Evolutionary conservation across 2,888 invertebrate species (phyloP).

Genomic region (Xiphydria camelus): DNA sequence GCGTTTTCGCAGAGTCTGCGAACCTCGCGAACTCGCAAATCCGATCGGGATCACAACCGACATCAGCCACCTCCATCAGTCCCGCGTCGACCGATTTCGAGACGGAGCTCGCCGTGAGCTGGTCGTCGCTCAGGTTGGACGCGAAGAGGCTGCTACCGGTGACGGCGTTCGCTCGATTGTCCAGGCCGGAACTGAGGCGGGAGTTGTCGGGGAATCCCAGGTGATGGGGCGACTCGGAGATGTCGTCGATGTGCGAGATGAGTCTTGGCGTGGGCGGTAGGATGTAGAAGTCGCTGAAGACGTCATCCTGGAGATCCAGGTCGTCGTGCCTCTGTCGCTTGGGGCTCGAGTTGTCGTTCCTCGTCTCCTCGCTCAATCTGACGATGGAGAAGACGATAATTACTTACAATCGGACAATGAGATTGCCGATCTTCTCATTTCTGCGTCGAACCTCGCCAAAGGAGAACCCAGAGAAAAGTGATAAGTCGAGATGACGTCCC

Average conservation of each 20-base stretch:
- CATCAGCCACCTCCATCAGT: slow-evolving; percentile 41
- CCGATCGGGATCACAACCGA: slow-evolving; percentile 43
- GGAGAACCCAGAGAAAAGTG: too few relatives aligned
- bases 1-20: slow-evolving; percentile 43
- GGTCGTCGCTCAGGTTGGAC: slow-evolving; percentile 24
- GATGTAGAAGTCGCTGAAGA: slow-evolving; percentile 72
- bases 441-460: too few relatives aligned
- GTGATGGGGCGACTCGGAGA: slow-evolving; percentile 34
- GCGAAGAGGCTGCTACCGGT: slow-evolving; percentile 16
- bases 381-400: too few relatives aligned
- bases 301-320: slow-evolving; percentile 71
- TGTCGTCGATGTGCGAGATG: slow-evolving; percentile 70
- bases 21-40: slow-evolving; percentile 49
- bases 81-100: slow-evolving; percentile 25
- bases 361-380: slow-evolving; percentile 45
- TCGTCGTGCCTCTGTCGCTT: slow-evolving; percentile 62
- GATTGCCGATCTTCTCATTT: too few relatives aligned
- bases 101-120: slow-evolving; percentile 11
- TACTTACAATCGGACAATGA: too few relatives aligned
- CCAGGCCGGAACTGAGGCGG: slow-evolving; percentile 27
- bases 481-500: too few relatives aligned
- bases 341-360: slow-evolving; percentile 35
- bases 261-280: slow-evolving; percentile 69
- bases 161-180: slow-evolving; percentile 21
- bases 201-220: slow-evolving; percentile 28